These are phyloP conservation scores for Ficedula albicollis DNA, from an alignment of 2,797 vertebrate genomes.

Conservation along the genomic window DNA sequence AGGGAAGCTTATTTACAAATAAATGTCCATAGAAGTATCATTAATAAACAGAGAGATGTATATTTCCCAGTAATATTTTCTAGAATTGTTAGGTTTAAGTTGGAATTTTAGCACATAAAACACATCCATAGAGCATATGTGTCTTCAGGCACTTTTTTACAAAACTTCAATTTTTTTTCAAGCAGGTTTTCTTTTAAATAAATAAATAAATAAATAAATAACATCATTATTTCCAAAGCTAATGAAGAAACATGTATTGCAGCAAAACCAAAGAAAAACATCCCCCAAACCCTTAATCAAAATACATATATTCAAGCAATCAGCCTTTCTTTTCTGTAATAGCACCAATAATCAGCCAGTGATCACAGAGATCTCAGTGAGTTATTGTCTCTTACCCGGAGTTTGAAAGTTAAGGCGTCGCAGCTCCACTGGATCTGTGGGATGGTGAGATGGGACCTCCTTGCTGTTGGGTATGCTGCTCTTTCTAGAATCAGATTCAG, in stretches of 20 bases:
- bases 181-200: not conserved
- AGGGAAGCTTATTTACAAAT: not conserved
- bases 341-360: not conserved
- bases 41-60: not conserved
- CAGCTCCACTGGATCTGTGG: slow-evolving; percentile 95
- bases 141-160: not conserved
- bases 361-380: not conserved
- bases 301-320: not conserved
- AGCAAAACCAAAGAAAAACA: not conserved
- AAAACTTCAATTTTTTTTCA: not conserved
- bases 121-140: not conserved
- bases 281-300: not conserved
- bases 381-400: slow-evolving; percentile 83
- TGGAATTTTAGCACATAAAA: not conserved
- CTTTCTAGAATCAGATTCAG: slow-evolving; percentile 95
- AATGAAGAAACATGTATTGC: not conserved
- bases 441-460: slow-evolving; percentile 93
- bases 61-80: not conserved
- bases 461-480: slow-evolving; percentile 97
- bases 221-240: not conserved
- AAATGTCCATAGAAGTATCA: not conserved
- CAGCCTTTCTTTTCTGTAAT: not conserved
- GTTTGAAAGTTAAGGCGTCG: slow-evolving; percentile 98
- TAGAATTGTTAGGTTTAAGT: not conserved
- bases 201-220: not conserved